Evolutionary conservation across 2,888 invertebrate genomes (phyloP).

Genomic region (Torymus aiolomorphi): DNA sequence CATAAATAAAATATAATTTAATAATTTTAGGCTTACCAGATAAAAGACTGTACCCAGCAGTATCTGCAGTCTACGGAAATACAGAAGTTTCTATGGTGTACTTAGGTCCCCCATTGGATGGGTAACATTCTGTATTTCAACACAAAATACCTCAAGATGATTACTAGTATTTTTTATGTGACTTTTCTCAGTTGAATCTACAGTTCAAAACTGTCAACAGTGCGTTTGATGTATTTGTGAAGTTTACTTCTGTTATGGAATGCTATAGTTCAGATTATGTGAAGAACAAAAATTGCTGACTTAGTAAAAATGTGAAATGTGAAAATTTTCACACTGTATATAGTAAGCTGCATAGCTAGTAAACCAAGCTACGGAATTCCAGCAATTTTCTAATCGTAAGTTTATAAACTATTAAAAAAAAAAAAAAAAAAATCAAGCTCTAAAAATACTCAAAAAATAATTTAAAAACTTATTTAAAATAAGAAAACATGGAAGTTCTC

Average conservation of each 20-base stretch:
- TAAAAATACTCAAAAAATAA: conserved; percentile 14
- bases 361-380: neutral
- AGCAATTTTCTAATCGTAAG: conserved; percentile 5
- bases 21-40: conserved; percentile 87
- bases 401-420: conserved; percentile 15
- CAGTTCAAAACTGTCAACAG: neutral
- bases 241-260: conserved; percentile 9
- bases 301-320: conserved; percentile 35
- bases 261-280: conserved; percentile 1
- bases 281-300: conserved; percentile 9
- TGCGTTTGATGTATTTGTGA: conserved; percentile 16
- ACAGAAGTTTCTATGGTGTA: conserved; percentile 99
- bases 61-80: conserved; percentile 99
- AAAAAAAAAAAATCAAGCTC: neutral
- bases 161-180: conserved; percentile 16
- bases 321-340: conserved; percentile 34
- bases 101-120: conserved; percentile 96
- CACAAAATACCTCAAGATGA: conserved; percentile 41
- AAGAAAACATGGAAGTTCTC: neutral
- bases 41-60: conserved; percentile 94
- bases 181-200: conserved; percentile 1
- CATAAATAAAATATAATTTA: neutral
- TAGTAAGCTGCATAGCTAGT: conserved; percentile 12
- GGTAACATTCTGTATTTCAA: conserved; percentile 79
- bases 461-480: conserved; percentile 7